These are phyloP conservation scores for Epirrita christyi DNA, from an alignment of 2,888 invertebrate genomes.

Conservation along the genomic window DNA sequence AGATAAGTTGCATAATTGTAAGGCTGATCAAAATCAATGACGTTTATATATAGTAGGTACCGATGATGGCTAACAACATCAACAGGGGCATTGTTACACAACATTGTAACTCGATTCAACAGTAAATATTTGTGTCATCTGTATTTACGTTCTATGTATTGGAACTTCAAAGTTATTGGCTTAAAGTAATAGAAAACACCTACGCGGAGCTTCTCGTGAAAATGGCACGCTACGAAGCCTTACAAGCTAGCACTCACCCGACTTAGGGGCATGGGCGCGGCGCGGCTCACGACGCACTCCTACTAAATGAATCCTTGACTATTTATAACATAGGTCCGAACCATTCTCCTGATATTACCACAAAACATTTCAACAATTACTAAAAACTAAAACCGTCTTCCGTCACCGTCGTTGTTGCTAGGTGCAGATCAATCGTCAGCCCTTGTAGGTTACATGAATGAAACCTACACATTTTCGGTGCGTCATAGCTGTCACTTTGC, in stretches of 20 bases:
- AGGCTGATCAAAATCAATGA: not conserved
- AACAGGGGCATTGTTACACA: conserved; percentile 23
- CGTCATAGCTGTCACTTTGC: conserved; percentile 57
- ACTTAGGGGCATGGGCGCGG: conserved; percentile 82
- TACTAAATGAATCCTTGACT: conserved; percentile 76
- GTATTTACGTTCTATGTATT: conserved; percentile 40
- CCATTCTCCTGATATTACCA: conserved; percentile 67
- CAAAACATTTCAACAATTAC: conserved; percentile 62
- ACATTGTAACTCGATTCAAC: conserved; percentile 18
- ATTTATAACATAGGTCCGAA: conserved; percentile 65
- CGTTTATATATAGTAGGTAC: not conserved
- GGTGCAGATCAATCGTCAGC: conserved; percentile 71
- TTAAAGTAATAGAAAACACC: conserved; percentile 51
- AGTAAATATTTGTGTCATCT: conserved; percentile 25
- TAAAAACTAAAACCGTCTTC: conserved; percentile 58
- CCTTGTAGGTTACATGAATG: conserved; percentile 77
- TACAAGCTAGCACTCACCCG: conserved; percentile 81
- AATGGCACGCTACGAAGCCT: conserved; percentile 78
- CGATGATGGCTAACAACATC: conserved; percentile 17
- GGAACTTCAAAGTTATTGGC: conserved; percentile 53
- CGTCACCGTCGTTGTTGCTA: conserved; percentile 73
- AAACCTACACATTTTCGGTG: conserved; percentile 71
- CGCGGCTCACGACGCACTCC: conserved; percentile 74
- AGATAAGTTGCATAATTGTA: not conserved
- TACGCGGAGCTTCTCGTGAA: conserved; percentile 60